These are phyloP conservation scores for Drosophila mercatorum DNA, from an alignment of 2,888 invertebrate species.

Conservation along the genomic window DNA sequence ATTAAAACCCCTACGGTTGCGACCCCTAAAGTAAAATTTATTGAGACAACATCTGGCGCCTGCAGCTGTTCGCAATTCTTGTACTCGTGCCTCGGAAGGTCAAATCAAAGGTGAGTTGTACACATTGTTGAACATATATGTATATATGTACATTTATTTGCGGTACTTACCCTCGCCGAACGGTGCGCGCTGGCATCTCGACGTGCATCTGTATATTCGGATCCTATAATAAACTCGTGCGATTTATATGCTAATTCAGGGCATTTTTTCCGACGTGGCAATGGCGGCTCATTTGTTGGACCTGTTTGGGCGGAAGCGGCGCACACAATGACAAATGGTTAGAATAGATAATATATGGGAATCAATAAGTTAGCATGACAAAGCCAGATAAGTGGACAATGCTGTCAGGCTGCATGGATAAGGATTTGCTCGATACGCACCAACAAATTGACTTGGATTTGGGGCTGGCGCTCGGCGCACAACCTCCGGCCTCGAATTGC, in stretches of 20 bases:
- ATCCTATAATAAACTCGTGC: slow-evolving; percentile 90
- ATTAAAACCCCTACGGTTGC: background rate
- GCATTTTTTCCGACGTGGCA: slow-evolving; percentile 95
- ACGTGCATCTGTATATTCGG: slow-evolving; percentile 87
- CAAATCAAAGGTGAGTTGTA: slow-evolving; percentile 39
- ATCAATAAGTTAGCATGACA: slow-evolving; percentile 38
- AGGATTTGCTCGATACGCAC: slow-evolving; percentile 60
- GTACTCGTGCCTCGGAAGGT: slow-evolving; percentile 36
- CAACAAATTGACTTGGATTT: slow-evolving; percentile 85
- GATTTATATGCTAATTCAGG: slow-evolving; percentile 94
- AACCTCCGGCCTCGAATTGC: slow-evolving; percentile 89
- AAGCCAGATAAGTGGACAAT: slow-evolving; percentile 37
- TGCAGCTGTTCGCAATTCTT: slow-evolving; percentile 4
- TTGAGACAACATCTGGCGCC: slow-evolving; percentile 12
- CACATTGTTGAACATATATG: background rate
- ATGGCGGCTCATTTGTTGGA: slow-evolving; percentile 90
- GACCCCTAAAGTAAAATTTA: slow-evolving; percentile 18
- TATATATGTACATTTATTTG: background rate
- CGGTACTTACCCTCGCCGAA: slow-evolving; percentile 83
- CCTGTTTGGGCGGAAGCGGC: slow-evolving; percentile 72
- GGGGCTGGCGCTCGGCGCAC: slow-evolving; percentile 88
- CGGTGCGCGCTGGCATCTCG: slow-evolving; percentile 84
- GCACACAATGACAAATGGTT: slow-evolving; percentile 18
- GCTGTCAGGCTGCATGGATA: slow-evolving; percentile 10
- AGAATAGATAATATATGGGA: slow-evolving; percentile 36